Evolutionary conservation across 1,140 invertebrate genomes (phyloP).

Genomic region (Camponotus pennsylvanicus): DNA sequence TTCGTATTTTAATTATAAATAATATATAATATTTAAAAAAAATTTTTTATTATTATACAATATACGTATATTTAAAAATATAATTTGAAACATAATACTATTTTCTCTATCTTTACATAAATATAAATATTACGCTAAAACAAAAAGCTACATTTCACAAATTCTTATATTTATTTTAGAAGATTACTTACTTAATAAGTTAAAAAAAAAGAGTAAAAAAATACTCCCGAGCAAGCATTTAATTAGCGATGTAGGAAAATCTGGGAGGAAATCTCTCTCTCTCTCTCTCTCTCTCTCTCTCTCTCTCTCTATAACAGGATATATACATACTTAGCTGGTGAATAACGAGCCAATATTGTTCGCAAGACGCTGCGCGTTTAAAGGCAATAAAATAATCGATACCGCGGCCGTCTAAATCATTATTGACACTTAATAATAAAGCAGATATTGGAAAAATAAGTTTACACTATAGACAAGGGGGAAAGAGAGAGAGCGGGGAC

Average conservation of each 20-base stretch:
- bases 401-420: slow-evolving; percentile 32
- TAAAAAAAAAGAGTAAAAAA: not conserved
- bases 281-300: no score
- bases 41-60: not conserved
- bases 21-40: not conserved
- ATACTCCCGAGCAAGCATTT: slow-evolving; percentile 27
- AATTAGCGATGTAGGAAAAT: slow-evolving; percentile 29
- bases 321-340: not conserved
- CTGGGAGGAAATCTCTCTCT: no score
- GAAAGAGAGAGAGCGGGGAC: not conserved
- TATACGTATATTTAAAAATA: not conserved
- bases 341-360: slow-evolving; percentile 52
- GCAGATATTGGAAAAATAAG: slow-evolving; percentile 52
- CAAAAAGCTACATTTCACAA: not conserved
- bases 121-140: not conserved
- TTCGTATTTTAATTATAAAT: no score
- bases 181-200: slow-evolving; percentile 5
- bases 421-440: slow-evolving; percentile 55
- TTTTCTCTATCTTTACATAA: no score
- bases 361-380: slow-evolving; percentile 47
- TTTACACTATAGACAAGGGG: not conserved
- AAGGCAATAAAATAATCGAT: slow-evolving; percentile 58
- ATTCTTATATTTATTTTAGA: not conserved
- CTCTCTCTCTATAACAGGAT: slow-evolving; percentile 11
- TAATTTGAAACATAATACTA: not conserved